Conservation (phyloP, 2,888 invertebrate species). For the Eupithecia dodoneata region DNA sequence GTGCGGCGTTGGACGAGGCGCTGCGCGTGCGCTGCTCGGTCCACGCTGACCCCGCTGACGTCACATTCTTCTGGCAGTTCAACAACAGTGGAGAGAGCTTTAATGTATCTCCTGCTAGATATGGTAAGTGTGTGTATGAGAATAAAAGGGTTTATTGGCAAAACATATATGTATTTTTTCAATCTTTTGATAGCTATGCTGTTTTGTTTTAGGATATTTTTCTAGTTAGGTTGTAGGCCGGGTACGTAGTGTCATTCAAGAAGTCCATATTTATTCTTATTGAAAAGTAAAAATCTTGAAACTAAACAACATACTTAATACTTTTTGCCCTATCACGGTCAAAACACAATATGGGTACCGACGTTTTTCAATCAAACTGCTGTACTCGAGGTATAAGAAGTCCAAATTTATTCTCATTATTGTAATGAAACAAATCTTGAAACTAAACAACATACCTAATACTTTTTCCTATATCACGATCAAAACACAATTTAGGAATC, state of each 20-base stretch:
- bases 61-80: slow-evolving; percentile 95
- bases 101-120: slow-evolving; percentile 89
- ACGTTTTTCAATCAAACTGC: too few relatives aligned
- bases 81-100: slow-evolving; percentile 95
- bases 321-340: too few relatives aligned
- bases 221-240: too few relatives aligned
- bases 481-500: slow-evolving; percentile 2
- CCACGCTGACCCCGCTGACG: slow-evolving; percentile 93
- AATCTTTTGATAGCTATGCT: not conserved
- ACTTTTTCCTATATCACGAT: not conserved
- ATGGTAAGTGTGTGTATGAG: slow-evolving; percentile 58
- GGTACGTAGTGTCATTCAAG: too few relatives aligned
- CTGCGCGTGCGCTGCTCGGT: slow-evolving; percentile 92
- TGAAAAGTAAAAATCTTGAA: too few relatives aligned
- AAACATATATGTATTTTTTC: not conserved
- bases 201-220: not conserved
- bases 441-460: not conserved
- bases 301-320: too few relatives aligned
- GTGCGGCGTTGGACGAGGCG: slow-evolving; percentile 93
- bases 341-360: too few relatives aligned
- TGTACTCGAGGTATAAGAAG: too few relatives aligned
- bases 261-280: too few relatives aligned
- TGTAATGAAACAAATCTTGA: not conserved
- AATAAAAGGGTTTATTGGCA: not conserved
- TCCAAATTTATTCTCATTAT: not conserved